A percentile compares a stretch with the other conserved stretches of the same genome.
Conservation (phyloP, 2,888 invertebrate species). For the Melanargia galathea region DNA sequence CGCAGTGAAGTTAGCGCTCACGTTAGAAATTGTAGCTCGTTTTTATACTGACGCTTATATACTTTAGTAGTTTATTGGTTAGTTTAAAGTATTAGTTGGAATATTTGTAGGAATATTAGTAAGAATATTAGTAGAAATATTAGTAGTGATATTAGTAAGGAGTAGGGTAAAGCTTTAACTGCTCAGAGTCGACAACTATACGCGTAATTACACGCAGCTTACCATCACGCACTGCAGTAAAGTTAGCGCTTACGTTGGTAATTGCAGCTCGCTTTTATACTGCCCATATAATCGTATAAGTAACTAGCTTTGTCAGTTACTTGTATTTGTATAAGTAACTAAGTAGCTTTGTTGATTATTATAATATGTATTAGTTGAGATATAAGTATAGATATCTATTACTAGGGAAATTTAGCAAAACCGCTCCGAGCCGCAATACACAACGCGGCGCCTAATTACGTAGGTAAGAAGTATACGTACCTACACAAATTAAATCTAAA, state of each 20-base stretch:
- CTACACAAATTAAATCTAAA: too few relatives aligned
- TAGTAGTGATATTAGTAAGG: too few relatives aligned
- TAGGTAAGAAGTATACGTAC: too few relatives aligned
- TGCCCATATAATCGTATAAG: neutral
- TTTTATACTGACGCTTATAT: conserved; percentile 11
- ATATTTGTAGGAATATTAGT: too few relatives aligned
- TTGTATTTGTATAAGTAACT: too few relatives aligned
- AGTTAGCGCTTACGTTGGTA: conserved; percentile 32
- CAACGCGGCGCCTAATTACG: conserved; percentile 51
- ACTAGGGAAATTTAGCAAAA: conserved; percentile 32
- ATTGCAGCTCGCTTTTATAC: conserved; percentile 22
- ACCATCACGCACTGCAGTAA: conserved; percentile 38
- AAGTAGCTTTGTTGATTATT: too few relatives aligned
- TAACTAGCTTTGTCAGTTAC: too few relatives aligned
- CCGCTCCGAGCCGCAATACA: conserved; percentile 48
- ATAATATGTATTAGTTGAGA: too few relatives aligned
- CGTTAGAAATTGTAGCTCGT: conserved; percentile 27
- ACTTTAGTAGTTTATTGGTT: too few relatives aligned
- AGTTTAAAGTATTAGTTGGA: too few relatives aligned
- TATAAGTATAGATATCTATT: too few relatives aligned
- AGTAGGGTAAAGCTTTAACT: conserved; percentile 37
- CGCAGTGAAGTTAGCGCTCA: conserved; percentile 33
- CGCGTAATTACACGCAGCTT: conserved; percentile 53
- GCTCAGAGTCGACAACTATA: conserved; percentile 44
- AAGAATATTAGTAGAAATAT: too few relatives aligned